Base-by-base conservation (phyloP, 2,888 invertebrate species). In the Aquatica leii region DNA sequence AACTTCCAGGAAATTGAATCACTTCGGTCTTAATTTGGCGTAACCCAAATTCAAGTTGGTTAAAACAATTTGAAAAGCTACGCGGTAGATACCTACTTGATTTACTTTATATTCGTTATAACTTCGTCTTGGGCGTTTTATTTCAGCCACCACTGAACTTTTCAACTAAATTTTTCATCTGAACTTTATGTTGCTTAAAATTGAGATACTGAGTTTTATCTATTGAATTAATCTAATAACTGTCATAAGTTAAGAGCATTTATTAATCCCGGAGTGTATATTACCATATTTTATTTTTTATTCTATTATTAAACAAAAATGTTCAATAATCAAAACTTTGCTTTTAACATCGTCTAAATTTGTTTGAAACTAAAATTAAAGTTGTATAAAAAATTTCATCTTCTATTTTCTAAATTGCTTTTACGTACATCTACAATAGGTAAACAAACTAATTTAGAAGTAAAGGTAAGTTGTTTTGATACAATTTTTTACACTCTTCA, bases 1-100 rank as follows among this genome's bases (percentile, higher is more conserved):
- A 63, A 63, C 55, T 59, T 59, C 31, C 55, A 41, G 63, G 55
- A 63, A 63, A 63, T 63, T 63, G 59, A 63, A 63, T 63, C 59
- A 63, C 56, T 59, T 46, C 58, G 43, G 59, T 50, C 59, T 63
- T 63, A 59, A 63, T 63, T 59, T 63, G 54, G 37, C 18, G 50
- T 41, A 60, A 50, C 60, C 60, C 60, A 60, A 43, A 55, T 60
- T 55, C 50, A 40, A 55, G 50, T 60, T 49, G 50, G 46, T 60
- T 55, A 49, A 54, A 60, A 48, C 55, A 60, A 60, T 60, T 60
- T 60, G 55, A 40, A 60, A 34, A 48, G 53, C 52, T 21, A 53
- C 59, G 21, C 35, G 21, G 34, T 51, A 51, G 51, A 50, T 58
- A 51, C 51, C 20, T 56, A 46, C 20, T 37, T 51, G 51, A 51